Conservation (phyloP, 2,113 vertebrate genomes). For the Coracopsis vasa region DNA sequence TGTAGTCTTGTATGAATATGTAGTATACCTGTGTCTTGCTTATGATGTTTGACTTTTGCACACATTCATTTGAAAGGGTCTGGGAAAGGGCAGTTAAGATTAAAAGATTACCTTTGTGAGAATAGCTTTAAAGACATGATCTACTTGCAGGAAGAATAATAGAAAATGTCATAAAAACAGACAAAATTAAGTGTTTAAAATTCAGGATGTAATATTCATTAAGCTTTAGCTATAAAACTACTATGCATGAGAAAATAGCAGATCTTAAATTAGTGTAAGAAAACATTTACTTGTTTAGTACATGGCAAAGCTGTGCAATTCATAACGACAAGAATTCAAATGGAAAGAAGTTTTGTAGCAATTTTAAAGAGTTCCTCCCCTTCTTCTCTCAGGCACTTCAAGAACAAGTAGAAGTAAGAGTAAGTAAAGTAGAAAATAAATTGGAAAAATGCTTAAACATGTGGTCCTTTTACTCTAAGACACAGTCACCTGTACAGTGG, state of each 20-base stretch:
- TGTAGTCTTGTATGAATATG: slow-evolving; percentile 25
- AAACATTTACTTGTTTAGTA: neutral
- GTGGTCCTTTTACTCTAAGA: neutral
- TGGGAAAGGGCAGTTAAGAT: slow-evolving; percentile 17
- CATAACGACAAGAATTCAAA: neutral
- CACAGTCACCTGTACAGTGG: neutral
- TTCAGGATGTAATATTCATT: neutral
- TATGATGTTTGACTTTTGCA: slow-evolving; percentile 20
- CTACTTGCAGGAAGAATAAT: neutral
- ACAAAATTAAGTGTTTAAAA: neutral
- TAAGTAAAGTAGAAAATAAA: slow-evolving; percentile 32
- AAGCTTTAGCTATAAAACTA: neutral
- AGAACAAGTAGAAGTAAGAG: slow-evolving; percentile 6
- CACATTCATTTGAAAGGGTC: neutral
- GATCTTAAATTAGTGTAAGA: neutral
- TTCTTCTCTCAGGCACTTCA: slow-evolving; percentile 16
- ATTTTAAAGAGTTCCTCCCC: neutral
- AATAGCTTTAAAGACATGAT: neutral
- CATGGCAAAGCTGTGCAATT: neutral
- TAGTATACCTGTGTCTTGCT: neutral
- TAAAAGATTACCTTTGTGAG: neutral
- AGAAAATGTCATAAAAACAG: neutral
- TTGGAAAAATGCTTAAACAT: neutral
- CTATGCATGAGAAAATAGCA: neutral
- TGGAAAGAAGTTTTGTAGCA: neutral